Percentiles rank a stretch among this genome's conserved stretches.
Conservation (phyloP, 1,140 invertebrate species). For the Drosophila albomicans region DNA sequence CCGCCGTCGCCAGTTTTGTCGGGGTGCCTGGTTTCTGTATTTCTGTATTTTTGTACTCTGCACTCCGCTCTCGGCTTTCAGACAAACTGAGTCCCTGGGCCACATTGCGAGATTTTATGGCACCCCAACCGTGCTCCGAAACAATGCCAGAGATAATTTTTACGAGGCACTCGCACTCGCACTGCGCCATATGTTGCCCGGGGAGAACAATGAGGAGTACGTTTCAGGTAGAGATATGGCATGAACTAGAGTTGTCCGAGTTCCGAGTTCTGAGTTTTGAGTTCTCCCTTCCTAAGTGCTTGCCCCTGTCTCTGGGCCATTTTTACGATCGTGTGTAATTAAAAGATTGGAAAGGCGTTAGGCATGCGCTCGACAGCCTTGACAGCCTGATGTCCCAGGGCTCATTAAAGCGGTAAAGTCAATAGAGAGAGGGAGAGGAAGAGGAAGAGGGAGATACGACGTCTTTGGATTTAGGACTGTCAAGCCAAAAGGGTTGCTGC, state of each 20-base stretch:
- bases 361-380: constrained; percentile 72
- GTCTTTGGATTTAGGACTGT: neutral
- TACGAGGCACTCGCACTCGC: constrained; percentile 64
- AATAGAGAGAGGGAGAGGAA: constrained; percentile 37
- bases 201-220: neutral
- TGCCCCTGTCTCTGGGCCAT: constrained; percentile 11
- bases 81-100: constrained; percentile 23
- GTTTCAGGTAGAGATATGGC: constrained; percentile 31
- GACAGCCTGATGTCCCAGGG: constrained; percentile 50
- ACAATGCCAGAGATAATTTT: constrained; percentile 77
- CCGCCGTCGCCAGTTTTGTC: constrained; percentile 60
- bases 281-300: constrained; percentile 17
- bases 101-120: constrained; percentile 71
- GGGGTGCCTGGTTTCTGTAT: constrained; percentile 35
- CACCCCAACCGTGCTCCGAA: constrained; percentile 70
- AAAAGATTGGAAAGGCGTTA: constrained; percentile 74
- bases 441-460: neutral
- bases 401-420: constrained; percentile 71
- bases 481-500: constrained; percentile 16
- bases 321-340: constrained; percentile 66
- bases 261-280: neutral
- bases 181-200: constrained; percentile 60
- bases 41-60: constrained; percentile 9
- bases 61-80: constrained; percentile 5
- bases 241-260: constrained; percentile 1